phyloP scores from a whole-genome alignment of 2,113 vertebrate species.

The Cochlearius cochlearius region DNA sequence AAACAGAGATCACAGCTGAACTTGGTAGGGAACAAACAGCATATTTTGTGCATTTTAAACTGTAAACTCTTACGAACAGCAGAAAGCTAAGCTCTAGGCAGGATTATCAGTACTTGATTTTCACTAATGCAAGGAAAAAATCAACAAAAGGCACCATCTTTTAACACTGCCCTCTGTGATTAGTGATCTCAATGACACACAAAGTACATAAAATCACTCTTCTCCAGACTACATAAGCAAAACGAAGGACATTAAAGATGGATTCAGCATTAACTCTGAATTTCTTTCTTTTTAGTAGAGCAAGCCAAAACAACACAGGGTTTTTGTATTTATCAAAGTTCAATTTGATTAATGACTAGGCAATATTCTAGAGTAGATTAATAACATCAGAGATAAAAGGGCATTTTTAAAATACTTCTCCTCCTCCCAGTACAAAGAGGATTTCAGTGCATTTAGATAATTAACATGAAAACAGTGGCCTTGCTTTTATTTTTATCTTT shows the following conservation, averaged over 20 bases:
- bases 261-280: not conserved
- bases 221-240: not conserved
- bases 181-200: not conserved
- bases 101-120: not conserved
- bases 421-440: constrained; percentile 40
- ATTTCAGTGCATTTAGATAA: constrained; percentile 67
- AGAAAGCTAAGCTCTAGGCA: not conserved
- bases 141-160: not conserved
- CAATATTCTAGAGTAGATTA: constrained; percentile 49
- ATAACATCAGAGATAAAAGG: constrained; percentile 36
- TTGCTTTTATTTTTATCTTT: constrained; percentile 46
- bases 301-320: not conserved
- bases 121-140: not conserved
- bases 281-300: not conserved
- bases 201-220: not conserved
- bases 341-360: constrained; percentile 59
- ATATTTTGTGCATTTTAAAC: not conserved
- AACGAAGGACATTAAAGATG: not conserved
- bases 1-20: not conserved
- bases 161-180: not conserved
- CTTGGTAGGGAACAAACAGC: not conserved
- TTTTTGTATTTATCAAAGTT: constrained; percentile 32
- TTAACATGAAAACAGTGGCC: constrained; percentile 28
- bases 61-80: not conserved
- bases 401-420: constrained; percentile 27